Evolutionary conservation across 2,888 invertebrate genomes (phyloP).

Genomic region (Nomada ferruginata): DNA sequence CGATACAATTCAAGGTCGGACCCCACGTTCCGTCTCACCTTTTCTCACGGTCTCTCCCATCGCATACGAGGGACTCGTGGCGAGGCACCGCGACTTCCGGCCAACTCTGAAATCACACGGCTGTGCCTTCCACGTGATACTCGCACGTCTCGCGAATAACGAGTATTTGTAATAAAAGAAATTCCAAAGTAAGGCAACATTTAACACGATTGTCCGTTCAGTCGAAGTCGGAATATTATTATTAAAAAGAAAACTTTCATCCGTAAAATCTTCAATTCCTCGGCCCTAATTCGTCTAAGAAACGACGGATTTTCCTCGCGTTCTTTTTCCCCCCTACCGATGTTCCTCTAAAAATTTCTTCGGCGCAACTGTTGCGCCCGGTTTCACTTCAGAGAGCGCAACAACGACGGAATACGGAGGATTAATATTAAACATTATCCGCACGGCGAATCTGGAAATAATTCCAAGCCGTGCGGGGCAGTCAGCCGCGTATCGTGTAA

Average conservation of each 20-base stretch:
- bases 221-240: too few relatives aligned
- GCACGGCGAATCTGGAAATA: slow-evolving; percentile 33
- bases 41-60: slow-evolving; percentile 70
- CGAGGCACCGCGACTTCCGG: slow-evolving; percentile 64
- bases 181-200: too few relatives aligned
- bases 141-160: background rate
- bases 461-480: slow-evolving; percentile 30
- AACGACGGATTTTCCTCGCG: too few relatives aligned
- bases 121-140: background rate
- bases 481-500: slow-evolving; percentile 31
- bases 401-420: slow-evolving; percentile 27
- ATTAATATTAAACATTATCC: slow-evolving; percentile 48
- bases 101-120: slow-evolving; percentile 55
- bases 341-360: background rate
- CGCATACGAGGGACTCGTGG: slow-evolving; percentile 42
- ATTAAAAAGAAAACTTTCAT: too few relatives aligned
- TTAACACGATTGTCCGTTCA: too few relatives aligned
- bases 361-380: background rate
- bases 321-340: background rate
- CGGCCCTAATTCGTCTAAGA: too few relatives aligned
- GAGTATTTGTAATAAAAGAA: too few relatives aligned
- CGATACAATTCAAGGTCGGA: slow-evolving; percentile 67
- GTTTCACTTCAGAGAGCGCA: slow-evolving; percentile 30
- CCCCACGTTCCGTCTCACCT: slow-evolving; percentile 36
- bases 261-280: too few relatives aligned